Conservation (phyloP, 2,797 vertebrate species). For the Fringilla coelebs region DNA sequence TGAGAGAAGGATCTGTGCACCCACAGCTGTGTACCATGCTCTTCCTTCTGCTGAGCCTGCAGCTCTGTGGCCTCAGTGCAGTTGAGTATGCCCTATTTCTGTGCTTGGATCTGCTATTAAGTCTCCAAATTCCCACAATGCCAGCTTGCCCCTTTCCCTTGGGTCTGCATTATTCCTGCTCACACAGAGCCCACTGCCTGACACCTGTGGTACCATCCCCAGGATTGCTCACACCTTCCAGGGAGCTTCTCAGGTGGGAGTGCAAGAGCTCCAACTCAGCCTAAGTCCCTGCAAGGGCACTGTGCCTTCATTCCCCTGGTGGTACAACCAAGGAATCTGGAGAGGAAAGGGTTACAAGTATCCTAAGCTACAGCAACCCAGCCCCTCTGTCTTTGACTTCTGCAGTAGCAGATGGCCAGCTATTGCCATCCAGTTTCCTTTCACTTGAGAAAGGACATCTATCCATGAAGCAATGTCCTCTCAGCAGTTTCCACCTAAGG, state of each 20-base stretch:
- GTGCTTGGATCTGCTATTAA: background rate
- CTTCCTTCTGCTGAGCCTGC: slow-evolving; percentile 84
- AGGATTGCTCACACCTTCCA: background rate
- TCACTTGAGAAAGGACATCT: background rate
- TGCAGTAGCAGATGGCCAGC: background rate
- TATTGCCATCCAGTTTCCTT: background rate
- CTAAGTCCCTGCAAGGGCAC: background rate
- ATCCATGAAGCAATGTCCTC: background rate
- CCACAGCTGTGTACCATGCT: slow-evolving; percentile 81
- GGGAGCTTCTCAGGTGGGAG: background rate
- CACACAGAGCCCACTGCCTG: background rate
- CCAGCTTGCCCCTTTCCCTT: background rate
- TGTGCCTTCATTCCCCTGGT: background rate
- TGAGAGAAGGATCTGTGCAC: slow-evolving; percentile 77
- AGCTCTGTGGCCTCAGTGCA: slow-evolving; percentile 88
- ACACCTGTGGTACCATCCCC: background rate
- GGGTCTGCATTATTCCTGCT: background rate
- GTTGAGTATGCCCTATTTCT: slow-evolving; percentile 66
- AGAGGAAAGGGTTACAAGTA: background rate
- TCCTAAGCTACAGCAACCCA: background rate
- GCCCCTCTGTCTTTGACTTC: background rate
- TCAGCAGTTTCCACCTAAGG: background rate
- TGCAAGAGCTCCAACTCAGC: background rate
- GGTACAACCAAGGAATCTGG: no score
- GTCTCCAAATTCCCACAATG: background rate